phyloP scores from a whole-genome alignment of 2,797 vertebrate species.

The Limosa lapponica region DNA sequence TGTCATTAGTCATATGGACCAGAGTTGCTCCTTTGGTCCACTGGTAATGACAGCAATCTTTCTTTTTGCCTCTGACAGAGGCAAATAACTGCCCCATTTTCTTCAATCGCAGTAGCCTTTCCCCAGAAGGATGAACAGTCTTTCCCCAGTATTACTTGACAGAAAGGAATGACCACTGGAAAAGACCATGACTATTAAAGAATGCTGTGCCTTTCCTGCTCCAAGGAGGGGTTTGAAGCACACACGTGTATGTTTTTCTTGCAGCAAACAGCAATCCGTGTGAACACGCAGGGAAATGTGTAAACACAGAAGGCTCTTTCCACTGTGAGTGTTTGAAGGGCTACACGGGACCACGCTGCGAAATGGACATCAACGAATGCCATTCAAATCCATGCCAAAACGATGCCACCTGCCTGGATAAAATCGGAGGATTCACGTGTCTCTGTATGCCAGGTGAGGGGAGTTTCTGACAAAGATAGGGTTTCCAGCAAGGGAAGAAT shows the following conservation, averaged over 20 bases:
- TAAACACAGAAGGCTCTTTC: slow-evolving; percentile 94
- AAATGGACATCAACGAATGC: slow-evolving; percentile 95
- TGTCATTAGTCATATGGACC: background rate
- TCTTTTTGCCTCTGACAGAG: background rate
- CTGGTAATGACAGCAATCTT: background rate
- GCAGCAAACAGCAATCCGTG: slow-evolving; percentile 89
- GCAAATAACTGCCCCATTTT: background rate
- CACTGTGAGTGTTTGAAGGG: slow-evolving; percentile 89
- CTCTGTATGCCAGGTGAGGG: slow-evolving; percentile 91
- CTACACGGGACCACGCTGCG: slow-evolving; percentile 91
- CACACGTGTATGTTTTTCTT: fast-evolving
- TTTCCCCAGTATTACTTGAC: background rate
- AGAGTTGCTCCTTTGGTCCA: background rate
- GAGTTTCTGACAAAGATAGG: background rate
- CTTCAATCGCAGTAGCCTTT: background rate
- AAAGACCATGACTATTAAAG: background rate
- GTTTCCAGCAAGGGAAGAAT: background rate
- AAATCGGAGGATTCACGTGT: slow-evolving; percentile 92
- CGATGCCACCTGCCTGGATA: slow-evolving; percentile 94
- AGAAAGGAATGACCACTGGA: background rate
- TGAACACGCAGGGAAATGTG: slow-evolving; percentile 90
- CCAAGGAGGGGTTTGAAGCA: background rate
- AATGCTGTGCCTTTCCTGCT: background rate
- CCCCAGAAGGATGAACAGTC: background rate
- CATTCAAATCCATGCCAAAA: slow-evolving; percentile 91